Percentiles rank a stretch among this genome's conserved stretches.
These are phyloP conservation scores for Isaurus tuberculatus DNA, from an alignment of 92 coral and sea anemone genomes.

Conservation along the genomic window DNA sequence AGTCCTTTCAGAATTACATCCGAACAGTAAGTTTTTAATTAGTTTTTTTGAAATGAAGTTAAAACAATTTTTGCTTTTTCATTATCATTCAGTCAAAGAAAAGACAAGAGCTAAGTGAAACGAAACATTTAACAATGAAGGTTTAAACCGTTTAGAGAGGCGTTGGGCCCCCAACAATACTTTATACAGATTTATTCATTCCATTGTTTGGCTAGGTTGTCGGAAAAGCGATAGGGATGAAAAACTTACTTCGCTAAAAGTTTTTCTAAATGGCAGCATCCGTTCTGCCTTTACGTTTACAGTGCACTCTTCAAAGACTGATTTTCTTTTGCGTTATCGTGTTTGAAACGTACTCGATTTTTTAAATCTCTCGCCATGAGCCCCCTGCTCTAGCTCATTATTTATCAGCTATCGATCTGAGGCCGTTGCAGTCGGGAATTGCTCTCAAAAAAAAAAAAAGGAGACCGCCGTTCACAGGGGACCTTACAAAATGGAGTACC, in stretches of 20 bases:
- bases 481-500: no score
- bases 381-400: no score
- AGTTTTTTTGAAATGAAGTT: background rate
- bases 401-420: no score
- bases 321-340: no score
- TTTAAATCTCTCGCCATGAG: no score
- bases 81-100: background rate
- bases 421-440: no score
- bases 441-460: no score
- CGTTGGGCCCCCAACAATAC: background rate
- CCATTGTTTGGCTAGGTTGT: background rate
- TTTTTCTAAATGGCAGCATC: background rate
- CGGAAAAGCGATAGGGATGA: background rate
- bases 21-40: no score
- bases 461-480: no score
- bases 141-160: background rate
- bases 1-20: background rate
- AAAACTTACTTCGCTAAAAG: background rate
- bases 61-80: background rate
- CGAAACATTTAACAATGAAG: background rate
- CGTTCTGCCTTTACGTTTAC: no score
- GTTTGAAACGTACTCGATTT: no score
- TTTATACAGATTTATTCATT: background rate
- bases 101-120: background rate
- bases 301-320: no score